These are phyloP conservation scores for Silurus aristotelis DNA, from an alignment of 2,797 vertebrate species.

Conservation along the genomic window DNA sequence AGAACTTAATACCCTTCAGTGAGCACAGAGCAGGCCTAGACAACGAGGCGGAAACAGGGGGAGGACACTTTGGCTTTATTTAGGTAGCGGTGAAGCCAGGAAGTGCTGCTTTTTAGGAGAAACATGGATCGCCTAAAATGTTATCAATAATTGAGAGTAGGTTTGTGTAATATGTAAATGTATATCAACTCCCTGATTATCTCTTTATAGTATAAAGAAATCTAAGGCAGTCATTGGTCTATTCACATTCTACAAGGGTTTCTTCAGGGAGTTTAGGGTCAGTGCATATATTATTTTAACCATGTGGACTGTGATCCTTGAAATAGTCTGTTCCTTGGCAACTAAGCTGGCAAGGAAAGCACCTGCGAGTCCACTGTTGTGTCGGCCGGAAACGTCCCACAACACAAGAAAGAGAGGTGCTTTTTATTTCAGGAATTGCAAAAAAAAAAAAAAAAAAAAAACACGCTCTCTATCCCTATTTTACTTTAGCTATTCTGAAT, in stretches of 20 bases:
- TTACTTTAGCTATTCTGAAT: constrained; percentile 8
- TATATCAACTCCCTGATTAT: not conserved
- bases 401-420: constrained; percentile 4
- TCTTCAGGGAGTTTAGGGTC: constrained; percentile 26
- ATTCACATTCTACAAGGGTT: not conserved
- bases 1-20: constrained; percentile 55
- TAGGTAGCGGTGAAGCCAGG: constrained; percentile 28
- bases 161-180: not conserved
- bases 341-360: constrained; percentile 72
- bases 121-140: not conserved
- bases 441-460: not conserved
- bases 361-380: constrained; percentile 68
- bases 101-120: constrained; percentile 15
- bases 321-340: constrained; percentile 65
- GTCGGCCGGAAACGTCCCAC: constrained; percentile 65
- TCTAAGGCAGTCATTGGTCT: not conserved
- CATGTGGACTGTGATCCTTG: constrained; percentile 48
- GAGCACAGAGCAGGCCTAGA: constrained; percentile 44
- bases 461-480: not conserved
- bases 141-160: not conserved
- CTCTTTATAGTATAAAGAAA: constrained; percentile 3
- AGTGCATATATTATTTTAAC: constrained; percentile 21
- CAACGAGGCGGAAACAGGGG: constrained; percentile 38
- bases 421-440: constrained; percentile 18
- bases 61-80: constrained; percentile 35